phyloP scores from a whole-genome alignment of 2,113 vertebrate species.

The Ammodytes marinus region DNA sequence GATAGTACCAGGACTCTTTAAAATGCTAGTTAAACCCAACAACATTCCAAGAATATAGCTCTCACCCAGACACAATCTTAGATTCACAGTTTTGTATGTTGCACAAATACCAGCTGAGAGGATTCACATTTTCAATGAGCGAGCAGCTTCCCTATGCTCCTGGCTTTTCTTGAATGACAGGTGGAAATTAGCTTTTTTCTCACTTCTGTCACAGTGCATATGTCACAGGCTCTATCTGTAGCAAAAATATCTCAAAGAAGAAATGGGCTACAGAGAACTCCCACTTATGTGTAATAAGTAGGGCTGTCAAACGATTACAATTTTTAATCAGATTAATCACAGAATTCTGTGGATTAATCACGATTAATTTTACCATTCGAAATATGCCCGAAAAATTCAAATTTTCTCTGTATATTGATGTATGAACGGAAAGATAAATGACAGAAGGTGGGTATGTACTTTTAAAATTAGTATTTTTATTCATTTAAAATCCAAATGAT shows the following conservation, averaged over 20 bases:
- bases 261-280: constrained; percentile 26
- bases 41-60: neutral
- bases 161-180: constrained; percentile 67
- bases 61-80: neutral
- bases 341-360: too few relatives aligned
- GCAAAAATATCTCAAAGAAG: constrained; percentile 19
- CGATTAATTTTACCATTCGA: too few relatives aligned
- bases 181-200: constrained; percentile 67
- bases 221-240: constrained; percentile 51
- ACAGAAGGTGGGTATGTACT: too few relatives aligned
- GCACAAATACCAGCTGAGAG: neutral
- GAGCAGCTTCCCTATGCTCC: neutral
- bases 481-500: too few relatives aligned
- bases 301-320: too few relatives aligned
- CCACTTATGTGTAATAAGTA: constrained; percentile 21
- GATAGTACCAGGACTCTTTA: neutral
- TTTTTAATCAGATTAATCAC: too few relatives aligned
- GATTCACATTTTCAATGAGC: constrained; percentile 21
- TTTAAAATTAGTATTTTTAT: too few relatives aligned
- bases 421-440: too few relatives aligned
- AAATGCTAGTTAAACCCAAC: neutral
- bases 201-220: constrained; percentile 52
- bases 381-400: too few relatives aligned
- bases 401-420: too few relatives aligned
- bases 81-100: neutral